Evolutionary conservation across 1,140 invertebrate species (phyloP), one percentile per base, ranked within the genome.

Genomic region (Drosophila leontia): DNA sequence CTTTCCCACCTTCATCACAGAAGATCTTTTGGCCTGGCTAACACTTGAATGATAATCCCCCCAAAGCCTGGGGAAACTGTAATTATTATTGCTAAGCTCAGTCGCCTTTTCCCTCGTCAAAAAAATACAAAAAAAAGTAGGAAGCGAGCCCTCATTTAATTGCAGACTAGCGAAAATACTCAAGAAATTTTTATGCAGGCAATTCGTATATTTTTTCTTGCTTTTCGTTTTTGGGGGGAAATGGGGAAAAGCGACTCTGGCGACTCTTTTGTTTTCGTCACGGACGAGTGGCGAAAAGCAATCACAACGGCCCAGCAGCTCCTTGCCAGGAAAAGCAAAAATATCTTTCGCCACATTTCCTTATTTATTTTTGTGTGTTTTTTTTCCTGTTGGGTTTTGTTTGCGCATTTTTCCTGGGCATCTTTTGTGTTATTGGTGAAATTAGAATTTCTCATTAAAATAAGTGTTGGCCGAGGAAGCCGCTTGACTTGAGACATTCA

Each of bases 401-500:
- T 70, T 86, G 82, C 75, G 79, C 70, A 86, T 82, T 86, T 78
- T 82, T 69, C 29, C 59, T 45, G 56, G 62, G 57, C 58, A 56
- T 41, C 83, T 80, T 87, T 87, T 87, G 84, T 87, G 71, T 84
- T 70, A 90, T 90, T 90, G 82, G 86, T 82, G 82, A 90, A 90
- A 90, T 90, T 90, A 86, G 86, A 90, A 90, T 91, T 90, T 90
- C 86, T 90, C 86, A 90, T 90, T 90, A 90, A 90, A 90, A 90
- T 90, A 90, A 90, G 86, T 90, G 86, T 90, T 91, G 85, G 74
- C 57, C 63, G 69, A 72, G 70, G 81, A 63, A 81, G 75, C 70
- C 78, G 80, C 67, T 83, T 87, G 84, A 87, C 84, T 87, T 87
- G 84, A 87, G 84, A 88, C 84, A 82, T 76, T 76, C 76, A 81